These are phyloP conservation scores for Drymonia ruficornis DNA, from an alignment of 2,888 invertebrate species.

Conservation along the genomic window DNA sequence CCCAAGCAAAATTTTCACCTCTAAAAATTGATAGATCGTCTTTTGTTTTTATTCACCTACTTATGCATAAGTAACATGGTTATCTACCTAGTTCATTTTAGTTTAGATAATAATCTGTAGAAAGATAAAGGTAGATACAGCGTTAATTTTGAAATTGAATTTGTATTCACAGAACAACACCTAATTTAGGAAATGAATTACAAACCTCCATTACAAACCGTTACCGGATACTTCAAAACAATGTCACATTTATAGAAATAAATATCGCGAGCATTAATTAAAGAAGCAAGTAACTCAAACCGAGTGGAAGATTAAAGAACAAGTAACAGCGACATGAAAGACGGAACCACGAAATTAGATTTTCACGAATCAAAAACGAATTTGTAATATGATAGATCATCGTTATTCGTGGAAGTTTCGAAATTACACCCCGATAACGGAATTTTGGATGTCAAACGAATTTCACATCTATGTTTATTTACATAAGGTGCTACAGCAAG, in stretches of 20 bases:
- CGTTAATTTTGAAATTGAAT: too few relatives aligned
- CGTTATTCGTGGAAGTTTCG: conserved; percentile 71
- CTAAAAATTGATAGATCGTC: too few relatives aligned
- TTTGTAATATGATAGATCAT: conserved; percentile 78
- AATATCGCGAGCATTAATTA: conserved; percentile 35
- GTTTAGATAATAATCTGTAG: too few relatives aligned
- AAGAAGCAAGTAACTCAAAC: conserved; percentile 45
- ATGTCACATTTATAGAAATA: conserved; percentile 29
- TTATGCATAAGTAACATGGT: too few relatives aligned
- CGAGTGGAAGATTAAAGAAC: conserved; percentile 60
- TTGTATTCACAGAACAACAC: neutral
- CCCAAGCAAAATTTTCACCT: too few relatives aligned
- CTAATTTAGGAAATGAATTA: neutral
- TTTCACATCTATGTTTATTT: conserved; percentile 42
- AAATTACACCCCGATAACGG: conserved; percentile 61
- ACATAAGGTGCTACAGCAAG: conserved; percentile 39
- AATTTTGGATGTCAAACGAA: conserved; percentile 37
- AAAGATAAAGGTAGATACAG: too few relatives aligned
- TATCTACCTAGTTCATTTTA: too few relatives aligned
- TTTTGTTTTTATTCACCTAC: too few relatives aligned
- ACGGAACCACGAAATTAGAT: conserved; percentile 68
- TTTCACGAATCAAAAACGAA: conserved; percentile 80
- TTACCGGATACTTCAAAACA: conserved; percentile 32
- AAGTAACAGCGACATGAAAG: conserved; percentile 56
- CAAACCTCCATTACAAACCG: conserved; percentile 11